Evolutionary conservation across 2,113 vertebrate species (phyloP).

Genomic region (Zeus faber): DNA sequence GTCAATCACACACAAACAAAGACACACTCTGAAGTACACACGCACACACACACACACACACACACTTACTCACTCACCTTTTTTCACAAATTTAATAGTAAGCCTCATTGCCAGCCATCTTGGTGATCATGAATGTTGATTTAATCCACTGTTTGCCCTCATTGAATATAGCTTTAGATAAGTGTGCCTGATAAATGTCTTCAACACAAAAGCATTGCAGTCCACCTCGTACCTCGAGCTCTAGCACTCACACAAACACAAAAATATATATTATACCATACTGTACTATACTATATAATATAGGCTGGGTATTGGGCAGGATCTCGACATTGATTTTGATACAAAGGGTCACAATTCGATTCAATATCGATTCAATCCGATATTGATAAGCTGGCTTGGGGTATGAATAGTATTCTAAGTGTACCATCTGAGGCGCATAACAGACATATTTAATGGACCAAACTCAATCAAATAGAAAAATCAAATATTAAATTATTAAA

Average conservation of each 20-base stretch:
- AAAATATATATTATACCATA: neutral
- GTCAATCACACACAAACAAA: neutral
- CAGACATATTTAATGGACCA: too few species aligned
- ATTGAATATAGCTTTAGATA: constrained; percentile 32
- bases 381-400: too few species aligned
- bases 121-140: constrained; percentile 17
- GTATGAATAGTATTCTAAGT: too few species aligned
- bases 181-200: constrained; percentile 17
- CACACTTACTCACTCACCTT: neutral
- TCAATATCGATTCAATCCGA: too few species aligned
- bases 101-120: neutral
- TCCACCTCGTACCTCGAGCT: constrained; percentile 1
- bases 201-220: constrained; percentile 8
- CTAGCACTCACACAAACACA: neutral
- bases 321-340: too few species aligned
- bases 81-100: too few species aligned
- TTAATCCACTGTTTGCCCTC: constrained; percentile 28
- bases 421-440: too few species aligned
- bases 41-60: neutral
- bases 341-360: too few species aligned
- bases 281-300: too few species aligned
- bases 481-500: too few species aligned
- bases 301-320: too few species aligned
- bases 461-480: too few species aligned
- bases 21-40: neutral